These are phyloP conservation scores for Platygyra sinensis DNA, from an alignment of 64 coral and sea anemone species.

Conservation along the genomic window DNA sequence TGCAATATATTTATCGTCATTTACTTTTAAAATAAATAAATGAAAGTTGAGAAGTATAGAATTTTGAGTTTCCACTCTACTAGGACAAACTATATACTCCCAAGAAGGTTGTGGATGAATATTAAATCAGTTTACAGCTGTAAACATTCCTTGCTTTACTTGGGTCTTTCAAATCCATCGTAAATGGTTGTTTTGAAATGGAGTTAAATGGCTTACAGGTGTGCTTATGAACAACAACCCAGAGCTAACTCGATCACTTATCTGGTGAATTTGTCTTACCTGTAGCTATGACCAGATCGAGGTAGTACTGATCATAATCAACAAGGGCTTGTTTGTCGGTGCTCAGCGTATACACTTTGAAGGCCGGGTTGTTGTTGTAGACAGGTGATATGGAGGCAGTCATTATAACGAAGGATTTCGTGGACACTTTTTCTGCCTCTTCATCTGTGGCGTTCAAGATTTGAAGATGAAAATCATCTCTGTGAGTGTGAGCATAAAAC, in stretches of 20 bases:
- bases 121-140: too few species aligned
- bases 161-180: too few species aligned
- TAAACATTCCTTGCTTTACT: too few species aligned
- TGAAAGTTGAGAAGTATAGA: too few species aligned
- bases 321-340: slow-evolving; percentile 42
- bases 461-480: slow-evolving; percentile 67
- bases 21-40: too few species aligned
- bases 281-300: slow-evolving; percentile 82
- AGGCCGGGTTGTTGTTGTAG: slow-evolving; percentile 71
- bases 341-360: slow-evolving; percentile 47
- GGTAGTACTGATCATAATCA: slow-evolving; percentile 86
- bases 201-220: background rate
- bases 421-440: background rate
- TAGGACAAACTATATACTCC: too few species aligned
- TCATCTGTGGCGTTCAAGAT: background rate
- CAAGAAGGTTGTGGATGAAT: too few species aligned
- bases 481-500: slow-evolving; percentile 82
- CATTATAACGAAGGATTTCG: slow-evolving; percentile 54
- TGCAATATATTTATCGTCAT: too few species aligned
- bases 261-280: slow-evolving; percentile 4
- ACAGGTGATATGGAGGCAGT: slow-evolving; percentile 60
- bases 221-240: background rate
- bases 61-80: too few species aligned
- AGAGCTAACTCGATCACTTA: background rate
- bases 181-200: too few species aligned